phyloP scores from a whole-genome alignment of 2,797 vertebrate species.

The Erpetoichthys calabaricus region DNA sequence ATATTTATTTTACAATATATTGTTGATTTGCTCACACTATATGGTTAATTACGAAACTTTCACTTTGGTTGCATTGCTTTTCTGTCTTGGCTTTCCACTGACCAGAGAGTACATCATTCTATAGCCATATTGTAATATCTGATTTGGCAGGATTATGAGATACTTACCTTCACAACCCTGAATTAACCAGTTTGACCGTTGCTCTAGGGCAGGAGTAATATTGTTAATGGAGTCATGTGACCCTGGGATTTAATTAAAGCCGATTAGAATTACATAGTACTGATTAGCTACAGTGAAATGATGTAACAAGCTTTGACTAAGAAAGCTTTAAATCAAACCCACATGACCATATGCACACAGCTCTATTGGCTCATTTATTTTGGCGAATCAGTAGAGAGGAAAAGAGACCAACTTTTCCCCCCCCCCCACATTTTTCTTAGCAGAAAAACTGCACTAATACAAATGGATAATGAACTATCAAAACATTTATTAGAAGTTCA shows the following conservation, averaged over 20 bases:
- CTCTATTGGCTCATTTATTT: not conserved
- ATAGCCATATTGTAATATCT: not conserved
- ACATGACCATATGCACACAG: not conserved
- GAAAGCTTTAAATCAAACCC: not conserved
- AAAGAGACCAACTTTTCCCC: too few relatives aligned
- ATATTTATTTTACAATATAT: too few relatives aligned
- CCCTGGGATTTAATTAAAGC: conserved; percentile 10
- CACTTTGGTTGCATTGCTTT: too few relatives aligned
- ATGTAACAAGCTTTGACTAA: conserved; percentile 3
- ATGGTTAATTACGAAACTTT: too few relatives aligned
- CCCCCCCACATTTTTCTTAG: too few relatives aligned
- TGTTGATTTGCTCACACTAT: too few relatives aligned
- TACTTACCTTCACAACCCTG: not conserved
- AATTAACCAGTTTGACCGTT: not conserved
- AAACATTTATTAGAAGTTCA: too few relatives aligned
- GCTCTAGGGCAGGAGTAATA: conserved; percentile 1
- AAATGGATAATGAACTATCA: too few relatives aligned
- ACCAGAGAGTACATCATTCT: too few relatives aligned
- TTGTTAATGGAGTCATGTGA: conserved; percentile 13
- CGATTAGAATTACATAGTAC: conserved; percentile 3
- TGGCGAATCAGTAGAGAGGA: too few relatives aligned
- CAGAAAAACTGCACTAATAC: too few relatives aligned
- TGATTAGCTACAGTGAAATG: conserved; percentile 5
- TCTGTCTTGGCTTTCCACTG: too few relatives aligned
- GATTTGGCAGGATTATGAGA: not conserved